phyloP scores from a whole-genome alignment of 2,113 vertebrate species.

The Phoenicopterus ruber region DNA sequence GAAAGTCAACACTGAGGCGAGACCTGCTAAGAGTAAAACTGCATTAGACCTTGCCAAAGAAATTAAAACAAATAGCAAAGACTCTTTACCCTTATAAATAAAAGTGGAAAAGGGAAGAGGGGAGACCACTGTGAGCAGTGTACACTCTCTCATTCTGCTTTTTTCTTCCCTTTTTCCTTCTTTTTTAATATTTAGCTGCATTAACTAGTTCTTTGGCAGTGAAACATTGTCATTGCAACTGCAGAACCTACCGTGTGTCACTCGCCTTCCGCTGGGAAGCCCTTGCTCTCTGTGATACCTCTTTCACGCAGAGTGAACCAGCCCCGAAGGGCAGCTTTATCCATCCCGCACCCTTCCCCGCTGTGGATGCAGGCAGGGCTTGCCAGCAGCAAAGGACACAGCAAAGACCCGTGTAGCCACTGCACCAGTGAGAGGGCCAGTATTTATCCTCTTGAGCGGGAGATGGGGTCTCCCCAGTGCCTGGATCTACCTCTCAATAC shows the following conservation, averaged over 20 bases:
- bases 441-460: rapidly evolving
- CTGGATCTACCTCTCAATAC: background rate
- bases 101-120: background rate
- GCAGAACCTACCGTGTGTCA: background rate
- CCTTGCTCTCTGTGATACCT: background rate
- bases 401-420: background rate
- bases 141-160: background rate
- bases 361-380: background rate
- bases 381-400: background rate
- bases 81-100: background rate
- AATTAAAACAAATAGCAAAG: background rate
- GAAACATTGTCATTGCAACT: background rate
- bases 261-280: rapidly evolving
- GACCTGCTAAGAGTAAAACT: background rate
- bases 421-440: background rate
- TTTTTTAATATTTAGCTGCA: background rate
- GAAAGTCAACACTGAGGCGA: rapidly evolving
- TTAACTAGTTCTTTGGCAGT: background rate
- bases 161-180: background rate
- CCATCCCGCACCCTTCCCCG: background rate
- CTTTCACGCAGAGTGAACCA: background rate
- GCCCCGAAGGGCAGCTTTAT: background rate
- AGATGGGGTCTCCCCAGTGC: background rate
- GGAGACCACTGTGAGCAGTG: background rate
- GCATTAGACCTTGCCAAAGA: background rate